These are phyloP conservation scores for Antedon mediterranea DNA, from an alignment of 53 echinoderm and acorn worm genomes.

Conservation along the genomic window DNA sequence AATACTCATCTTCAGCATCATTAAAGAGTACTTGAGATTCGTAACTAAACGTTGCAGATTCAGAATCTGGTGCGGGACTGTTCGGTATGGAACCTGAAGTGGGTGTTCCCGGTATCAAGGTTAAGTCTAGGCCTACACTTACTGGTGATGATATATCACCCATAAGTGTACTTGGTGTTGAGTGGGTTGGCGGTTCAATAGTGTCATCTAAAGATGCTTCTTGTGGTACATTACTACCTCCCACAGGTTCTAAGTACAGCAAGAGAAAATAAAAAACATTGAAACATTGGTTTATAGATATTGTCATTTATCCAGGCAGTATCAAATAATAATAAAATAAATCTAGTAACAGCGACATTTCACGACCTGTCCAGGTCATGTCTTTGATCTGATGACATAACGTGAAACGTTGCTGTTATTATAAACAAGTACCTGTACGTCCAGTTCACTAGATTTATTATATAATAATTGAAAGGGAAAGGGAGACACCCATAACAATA, in stretches of 20 bases:
- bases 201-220: neutral
- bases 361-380: too few relatives aligned
- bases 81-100: neutral
- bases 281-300: too few relatives aligned
- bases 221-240: neutral
- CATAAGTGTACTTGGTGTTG: neutral
- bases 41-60: conserved; percentile 9
- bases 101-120: neutral
- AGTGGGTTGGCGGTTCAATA: neutral
- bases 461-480: too few relatives aligned
- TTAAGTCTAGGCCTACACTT: conserved; percentile 2
- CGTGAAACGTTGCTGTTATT: too few relatives aligned
- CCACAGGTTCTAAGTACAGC: neutral
- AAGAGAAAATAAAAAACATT: too few relatives aligned
- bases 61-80: conserved; percentile 2
- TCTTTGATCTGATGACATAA: too few relatives aligned
- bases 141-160: conserved; percentile 1
- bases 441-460: too few relatives aligned
- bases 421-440: too few relatives aligned
- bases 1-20: conserved; percentile 50
- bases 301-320: too few relatives aligned
- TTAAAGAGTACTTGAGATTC: conserved; percentile 54
- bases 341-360: too few relatives aligned
- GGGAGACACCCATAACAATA: too few relatives aligned
- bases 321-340: too few relatives aligned